A percentile compares a stretch with the other conserved stretches of the same genome.
Evolutionary conservation across 2,797 vertebrate species (phyloP).

Genomic region (Kryptolebias ocellatus): DNA sequence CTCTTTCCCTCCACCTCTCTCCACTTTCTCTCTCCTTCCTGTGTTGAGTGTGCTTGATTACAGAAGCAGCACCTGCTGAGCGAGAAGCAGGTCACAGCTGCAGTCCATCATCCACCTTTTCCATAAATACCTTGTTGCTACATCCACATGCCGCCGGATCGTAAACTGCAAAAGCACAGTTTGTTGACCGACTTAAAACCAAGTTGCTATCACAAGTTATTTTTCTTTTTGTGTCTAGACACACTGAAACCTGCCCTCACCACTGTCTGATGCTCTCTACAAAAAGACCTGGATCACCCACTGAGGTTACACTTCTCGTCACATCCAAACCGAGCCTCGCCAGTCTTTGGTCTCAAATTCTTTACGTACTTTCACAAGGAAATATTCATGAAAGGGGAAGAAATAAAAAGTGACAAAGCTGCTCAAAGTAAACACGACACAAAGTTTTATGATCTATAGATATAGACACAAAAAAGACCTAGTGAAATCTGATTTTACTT

Average conservation of each 20-base stretch:
- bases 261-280: neutral
- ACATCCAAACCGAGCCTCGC: too few relatives aligned
- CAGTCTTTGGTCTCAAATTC: too few relatives aligned
- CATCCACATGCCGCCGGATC: neutral
- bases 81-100: conserved; percentile 17
- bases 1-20: neutral
- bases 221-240: neutral
- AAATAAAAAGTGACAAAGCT: too few relatives aligned
- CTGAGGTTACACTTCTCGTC: too few relatives aligned
- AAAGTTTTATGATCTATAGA: too few relatives aligned
- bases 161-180: neutral
- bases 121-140: conserved; percentile 10
- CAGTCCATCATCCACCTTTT: neutral
- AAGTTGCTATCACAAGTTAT: neutral
- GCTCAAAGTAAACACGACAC: too few relatives aligned
- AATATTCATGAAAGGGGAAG: too few relatives aligned
- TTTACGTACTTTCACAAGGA: too few relatives aligned
- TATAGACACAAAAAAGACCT: too few relatives aligned
- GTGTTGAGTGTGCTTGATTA: neutral
- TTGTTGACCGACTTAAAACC: neutral
- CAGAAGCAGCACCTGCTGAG: conserved; percentile 1
- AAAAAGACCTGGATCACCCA: too few relatives aligned
- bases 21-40: neutral
- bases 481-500: too few relatives aligned
- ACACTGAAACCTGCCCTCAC: neutral